phyloP scores from a whole-genome alignment of 2,888 invertebrate genomes.

The Spodoptera picta region DNA sequence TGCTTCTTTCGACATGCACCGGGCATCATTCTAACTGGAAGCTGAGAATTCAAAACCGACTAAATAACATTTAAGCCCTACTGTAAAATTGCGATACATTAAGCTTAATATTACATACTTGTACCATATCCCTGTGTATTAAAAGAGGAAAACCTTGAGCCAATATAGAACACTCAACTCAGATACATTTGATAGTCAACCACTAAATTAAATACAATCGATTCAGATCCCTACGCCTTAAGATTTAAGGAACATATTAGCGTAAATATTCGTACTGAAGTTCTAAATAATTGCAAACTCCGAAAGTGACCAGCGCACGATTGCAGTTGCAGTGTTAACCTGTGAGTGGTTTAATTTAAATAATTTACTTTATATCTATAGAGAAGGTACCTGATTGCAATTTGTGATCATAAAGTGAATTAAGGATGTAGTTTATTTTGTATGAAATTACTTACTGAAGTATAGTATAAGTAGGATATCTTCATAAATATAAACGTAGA shows the following conservation, averaged over 20 bases:
- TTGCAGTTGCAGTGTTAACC: constrained; percentile 29
- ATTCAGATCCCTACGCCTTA: constrained; percentile 2
- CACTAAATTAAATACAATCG: constrained; percentile 9
- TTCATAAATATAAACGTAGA: too few species aligned
- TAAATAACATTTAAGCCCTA: too few species aligned
- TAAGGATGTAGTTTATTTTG: constrained; percentile 20
- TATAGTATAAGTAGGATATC: neutral
- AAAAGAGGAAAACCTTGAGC: constrained; percentile 47
- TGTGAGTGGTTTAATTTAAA: constrained; percentile 31
- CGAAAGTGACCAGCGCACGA: constrained; percentile 18
- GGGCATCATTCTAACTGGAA: too few species aligned
- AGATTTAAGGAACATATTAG: neutral
- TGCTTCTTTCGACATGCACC: too few species aligned
- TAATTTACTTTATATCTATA: constrained; percentile 27
- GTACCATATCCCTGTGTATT: too few species aligned
- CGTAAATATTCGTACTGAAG: neutral
- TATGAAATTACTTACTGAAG: constrained; percentile 5
- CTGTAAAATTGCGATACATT: too few species aligned
- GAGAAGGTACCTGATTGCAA: constrained; percentile 4
- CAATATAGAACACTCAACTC: constrained; percentile 35
- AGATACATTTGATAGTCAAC: constrained; percentile 17
- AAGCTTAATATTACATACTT: too few species aligned
- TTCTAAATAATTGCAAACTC: constrained; percentile 8
- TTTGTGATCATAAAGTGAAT: constrained; percentile 21
- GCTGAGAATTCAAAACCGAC: too few species aligned